Evolutionary conservation across 2,888 invertebrate species (phyloP), one percentile per base, ranked within the genome.

Genomic region (Emmelina monodactyla): DNA sequence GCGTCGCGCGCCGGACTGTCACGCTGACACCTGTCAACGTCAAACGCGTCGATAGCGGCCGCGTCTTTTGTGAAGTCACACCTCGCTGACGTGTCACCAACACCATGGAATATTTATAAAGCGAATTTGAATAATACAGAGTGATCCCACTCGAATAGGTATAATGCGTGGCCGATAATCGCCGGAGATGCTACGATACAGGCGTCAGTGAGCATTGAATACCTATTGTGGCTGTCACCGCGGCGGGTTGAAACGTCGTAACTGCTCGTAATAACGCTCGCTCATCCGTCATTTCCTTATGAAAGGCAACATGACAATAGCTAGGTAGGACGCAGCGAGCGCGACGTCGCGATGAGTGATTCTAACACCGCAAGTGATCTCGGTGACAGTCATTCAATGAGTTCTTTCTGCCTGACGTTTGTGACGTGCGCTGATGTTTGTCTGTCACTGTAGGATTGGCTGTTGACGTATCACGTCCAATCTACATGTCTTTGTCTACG

Each of bases 21-120:
- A 68, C 62, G 67, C 62, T 76, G 78, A 75, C 76, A 76, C 72
- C 72, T 76, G 76, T 76, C 78, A 76, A 67, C 75, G 76, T 76
- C 78, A 76, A 67, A 66, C 55, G 58, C 55, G 52, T 43, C 50
- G 49, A 51, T 44, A 54, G 59, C 55, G 62, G 62, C 59, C 56
- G 61, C 58, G 61, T 63, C 66, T 64, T 67, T 64, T 62, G 62
- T 61, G 55, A 47, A 47, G 56, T 60, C 58, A 53, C 64, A 60
- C 64, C 61, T 59, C 47, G 16, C n/a, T 25, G 25, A 25, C 25
- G 11, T 25, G 9, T 25, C 11, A 25, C 25, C 4, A 10, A 10
- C n/a, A 25, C n/a, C 11, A 10, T 25, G 25, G 25, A 25, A 25
- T 25, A 25, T 25, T 25, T 25, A 25, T 25, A 38, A 50, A 47